Evolutionary conservation across 2,888 invertebrate species (phyloP).

Genomic region (Drosophila fulvimacula): DNA sequence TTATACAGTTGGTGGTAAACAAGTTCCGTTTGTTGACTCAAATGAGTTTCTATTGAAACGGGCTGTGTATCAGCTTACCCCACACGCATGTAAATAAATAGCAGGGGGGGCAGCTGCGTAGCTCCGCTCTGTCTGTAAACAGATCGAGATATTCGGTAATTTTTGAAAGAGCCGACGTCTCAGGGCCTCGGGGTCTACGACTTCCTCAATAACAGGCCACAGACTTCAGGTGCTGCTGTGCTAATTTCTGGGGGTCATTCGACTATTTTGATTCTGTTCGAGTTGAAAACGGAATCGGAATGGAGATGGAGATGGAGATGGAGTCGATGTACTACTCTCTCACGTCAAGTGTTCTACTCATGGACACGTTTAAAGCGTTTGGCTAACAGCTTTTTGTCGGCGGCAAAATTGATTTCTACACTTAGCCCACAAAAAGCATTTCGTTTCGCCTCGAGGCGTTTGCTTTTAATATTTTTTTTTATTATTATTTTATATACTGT

Average conservation of each 20-base stretch:
- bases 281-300: not conserved
- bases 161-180: conserved; percentile 13
- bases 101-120: conserved; percentile 8
- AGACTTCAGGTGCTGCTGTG: conserved; percentile 18
- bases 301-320: conserved; percentile 1
- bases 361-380: conserved; percentile 63
- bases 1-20: conserved; percentile 55
- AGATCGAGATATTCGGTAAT: conserved; percentile 12
- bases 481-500: conserved; percentile 19
- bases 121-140: conserved; percentile 6
- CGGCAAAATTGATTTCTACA: conserved; percentile 55
- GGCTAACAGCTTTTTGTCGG: conserved; percentile 54
- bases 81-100: conserved; percentile 31
- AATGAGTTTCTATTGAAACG: conserved; percentile 44
- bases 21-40: conserved; percentile 46
- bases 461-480: not conserved
- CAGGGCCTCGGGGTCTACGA: conserved; percentile 48
- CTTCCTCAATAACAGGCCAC: conserved; percentile 47
- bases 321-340: conserved; percentile 19
- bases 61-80: conserved; percentile 12
- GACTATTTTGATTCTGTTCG: conserved; percentile 13
- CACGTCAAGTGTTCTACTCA: conserved; percentile 58
- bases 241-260: conserved; percentile 52
- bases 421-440: conserved; percentile 50
- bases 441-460: conserved; percentile 39